These are phyloP conservation scores for Cheilosia pagana DNA, from an alignment of 2,888 invertebrate species.

Conservation along the genomic window DNA sequence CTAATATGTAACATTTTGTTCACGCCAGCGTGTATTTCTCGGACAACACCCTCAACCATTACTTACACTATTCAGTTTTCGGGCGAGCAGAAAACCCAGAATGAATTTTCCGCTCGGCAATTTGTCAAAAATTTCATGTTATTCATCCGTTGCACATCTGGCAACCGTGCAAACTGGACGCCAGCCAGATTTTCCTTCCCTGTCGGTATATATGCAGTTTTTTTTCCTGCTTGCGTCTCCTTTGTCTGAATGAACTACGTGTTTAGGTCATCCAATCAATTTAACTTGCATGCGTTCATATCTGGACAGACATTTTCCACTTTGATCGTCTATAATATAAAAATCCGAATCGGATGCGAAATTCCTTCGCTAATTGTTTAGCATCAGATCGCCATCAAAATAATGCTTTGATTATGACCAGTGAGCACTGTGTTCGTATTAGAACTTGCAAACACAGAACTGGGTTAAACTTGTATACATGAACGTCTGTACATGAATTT, in stretches of 20 bases:
- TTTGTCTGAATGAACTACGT: constrained; percentile 55
- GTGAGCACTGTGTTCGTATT: constrained; percentile 6
- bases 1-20: constrained; percentile 2
- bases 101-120: constrained; percentile 35
- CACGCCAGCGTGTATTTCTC: not conserved
- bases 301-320: not conserved
- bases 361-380: constrained; percentile 36
- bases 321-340: constrained; percentile 24
- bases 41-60: constrained; percentile 20
- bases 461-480: constrained; percentile 43
- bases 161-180: constrained; percentile 58
- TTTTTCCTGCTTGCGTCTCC: constrained; percentile 10
- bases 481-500: constrained; percentile 14
- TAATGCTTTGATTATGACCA: constrained; percentile 24
- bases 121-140: constrained; percentile 48
- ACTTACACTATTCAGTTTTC: constrained; percentile 8
- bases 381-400: constrained; percentile 2
- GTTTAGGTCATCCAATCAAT: constrained; percentile 68
- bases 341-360: constrained; percentile 16
- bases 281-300: constrained; percentile 31
- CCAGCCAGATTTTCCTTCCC: constrained; percentile 56
- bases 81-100: constrained; percentile 7
- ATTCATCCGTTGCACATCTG: constrained; percentile 46
- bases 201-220: constrained; percentile 9
- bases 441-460: constrained; percentile 25